A percentile compares a stretch with the other conserved stretches of the same genome.
Conservation (phyloP, 2,113 vertebrate genomes). For the Prunella fulvescens region DNA sequence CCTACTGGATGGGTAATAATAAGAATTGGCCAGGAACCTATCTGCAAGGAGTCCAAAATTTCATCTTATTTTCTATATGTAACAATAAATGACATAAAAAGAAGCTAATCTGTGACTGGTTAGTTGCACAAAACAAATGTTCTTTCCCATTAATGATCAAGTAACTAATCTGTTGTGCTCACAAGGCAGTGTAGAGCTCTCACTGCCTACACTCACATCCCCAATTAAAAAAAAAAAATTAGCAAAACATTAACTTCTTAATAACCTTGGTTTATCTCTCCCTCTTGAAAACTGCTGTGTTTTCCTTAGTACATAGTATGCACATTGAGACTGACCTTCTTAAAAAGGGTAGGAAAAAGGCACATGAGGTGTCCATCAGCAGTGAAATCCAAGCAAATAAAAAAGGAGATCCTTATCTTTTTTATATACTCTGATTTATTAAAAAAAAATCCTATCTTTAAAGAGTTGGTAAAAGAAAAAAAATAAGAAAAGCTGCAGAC, state of each 20-base stretch:
- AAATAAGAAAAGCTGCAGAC: neutral
- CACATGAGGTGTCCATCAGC: neutral
- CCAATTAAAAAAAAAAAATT: neutral
- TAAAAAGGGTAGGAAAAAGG: neutral
- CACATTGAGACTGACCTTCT: neutral
- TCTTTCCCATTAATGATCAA: conserved; percentile 8
- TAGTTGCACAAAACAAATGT: neutral
- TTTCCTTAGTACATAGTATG: neutral
- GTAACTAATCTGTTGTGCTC: neutral
- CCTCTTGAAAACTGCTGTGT: neutral
- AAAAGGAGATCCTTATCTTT: neutral
- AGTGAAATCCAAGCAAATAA: neutral
- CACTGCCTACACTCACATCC: neutral
- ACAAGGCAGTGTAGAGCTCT: neutral
- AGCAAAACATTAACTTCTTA: neutral
- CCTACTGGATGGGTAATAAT: neutral
- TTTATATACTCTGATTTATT: neutral
- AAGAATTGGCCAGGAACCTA: neutral
- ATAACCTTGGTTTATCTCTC: neutral
- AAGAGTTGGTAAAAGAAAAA: neutral
- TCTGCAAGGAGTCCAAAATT: neutral
- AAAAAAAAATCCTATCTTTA: neutral
- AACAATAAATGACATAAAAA: neutral
- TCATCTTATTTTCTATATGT: neutral
- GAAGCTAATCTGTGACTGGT: neutral